Conservation (phyloP, 2,888 invertebrate species). For the Drosophila aldrichi region DNA sequence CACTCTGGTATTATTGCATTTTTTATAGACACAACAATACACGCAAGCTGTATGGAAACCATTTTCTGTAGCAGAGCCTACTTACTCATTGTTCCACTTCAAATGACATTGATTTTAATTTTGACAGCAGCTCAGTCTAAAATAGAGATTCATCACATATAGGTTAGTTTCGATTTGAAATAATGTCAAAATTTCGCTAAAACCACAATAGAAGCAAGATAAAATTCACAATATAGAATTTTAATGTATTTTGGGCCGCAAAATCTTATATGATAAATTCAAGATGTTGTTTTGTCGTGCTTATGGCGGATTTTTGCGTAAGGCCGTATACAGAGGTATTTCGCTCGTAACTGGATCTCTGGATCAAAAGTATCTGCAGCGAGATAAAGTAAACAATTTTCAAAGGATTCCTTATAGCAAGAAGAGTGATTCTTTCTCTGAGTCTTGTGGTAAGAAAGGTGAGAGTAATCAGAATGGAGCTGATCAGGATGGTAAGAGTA, state of each 20-base stretch:
- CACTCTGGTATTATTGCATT: not conserved
- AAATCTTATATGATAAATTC: not conserved
- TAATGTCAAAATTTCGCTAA: constrained; percentile 13
- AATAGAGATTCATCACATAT: not conserved
- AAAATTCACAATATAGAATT: not conserved
- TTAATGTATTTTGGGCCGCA: not conserved
- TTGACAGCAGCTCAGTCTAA: not conserved
- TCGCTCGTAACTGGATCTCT: not conserved
- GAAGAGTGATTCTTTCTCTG: not conserved
- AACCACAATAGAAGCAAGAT: not conserved
- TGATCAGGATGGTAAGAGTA: not conserved
- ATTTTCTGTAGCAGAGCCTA: not conserved
- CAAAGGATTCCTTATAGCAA: not conserved
- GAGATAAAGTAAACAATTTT: not conserved
- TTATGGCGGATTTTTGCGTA: not conserved
- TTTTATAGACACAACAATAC: too few species aligned
- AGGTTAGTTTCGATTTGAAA: not conserved
- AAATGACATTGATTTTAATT: not conserved
- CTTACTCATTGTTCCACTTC: not conserved
- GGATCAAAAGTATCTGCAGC: not conserved
- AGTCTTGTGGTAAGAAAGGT: not conserved
- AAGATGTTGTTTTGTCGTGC: not conserved
- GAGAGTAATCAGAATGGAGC: not conserved
- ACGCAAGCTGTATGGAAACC: not conserved
- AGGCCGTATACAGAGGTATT: not conserved